A percentile compares a stretch with the other conserved stretches of the same genome.
These are phyloP conservation scores for Catharus ustulatus DNA, from an alignment of 2,797 vertebrate genomes.

Conservation along the genomic window DNA sequence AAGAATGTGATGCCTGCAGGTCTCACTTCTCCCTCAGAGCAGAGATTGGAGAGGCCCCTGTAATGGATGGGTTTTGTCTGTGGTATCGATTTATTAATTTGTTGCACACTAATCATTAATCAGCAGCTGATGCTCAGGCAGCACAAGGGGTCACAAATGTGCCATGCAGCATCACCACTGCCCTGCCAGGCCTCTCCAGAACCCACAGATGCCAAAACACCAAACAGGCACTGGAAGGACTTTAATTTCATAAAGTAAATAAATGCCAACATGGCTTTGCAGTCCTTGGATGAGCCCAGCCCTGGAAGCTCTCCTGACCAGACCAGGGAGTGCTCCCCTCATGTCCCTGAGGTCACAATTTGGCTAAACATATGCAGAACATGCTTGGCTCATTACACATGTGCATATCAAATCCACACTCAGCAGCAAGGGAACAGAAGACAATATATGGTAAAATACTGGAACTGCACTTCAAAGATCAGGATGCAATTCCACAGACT, in stretches of 20 bases:
- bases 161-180: neutral
- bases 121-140: neutral
- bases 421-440: neutral
- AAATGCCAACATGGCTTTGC: neutral
- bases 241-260: neutral
- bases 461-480: slow-evolving; percentile 51
- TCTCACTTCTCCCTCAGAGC: neutral
- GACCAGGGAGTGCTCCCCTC: neutral
- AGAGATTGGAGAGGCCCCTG: neutral
- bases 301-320: neutral
- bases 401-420: slow-evolving; percentile 13
- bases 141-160: neutral
- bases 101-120: neutral
- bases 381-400: neutral
- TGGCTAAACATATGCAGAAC: slow-evolving; percentile 17
- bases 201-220: neutral
- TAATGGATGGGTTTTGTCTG: neutral
- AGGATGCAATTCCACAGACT: neutral
- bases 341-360: neutral
- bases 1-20: neutral
- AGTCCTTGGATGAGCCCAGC: neutral
- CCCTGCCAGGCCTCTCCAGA: neutral
- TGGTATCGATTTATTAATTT: slow-evolving; percentile 1
- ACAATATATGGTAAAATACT: neutral
- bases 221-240: neutral